phyloP scores from a whole-genome alignment of 2,113 vertebrate species.

The Chroicocephalus ridibundus region DNA sequence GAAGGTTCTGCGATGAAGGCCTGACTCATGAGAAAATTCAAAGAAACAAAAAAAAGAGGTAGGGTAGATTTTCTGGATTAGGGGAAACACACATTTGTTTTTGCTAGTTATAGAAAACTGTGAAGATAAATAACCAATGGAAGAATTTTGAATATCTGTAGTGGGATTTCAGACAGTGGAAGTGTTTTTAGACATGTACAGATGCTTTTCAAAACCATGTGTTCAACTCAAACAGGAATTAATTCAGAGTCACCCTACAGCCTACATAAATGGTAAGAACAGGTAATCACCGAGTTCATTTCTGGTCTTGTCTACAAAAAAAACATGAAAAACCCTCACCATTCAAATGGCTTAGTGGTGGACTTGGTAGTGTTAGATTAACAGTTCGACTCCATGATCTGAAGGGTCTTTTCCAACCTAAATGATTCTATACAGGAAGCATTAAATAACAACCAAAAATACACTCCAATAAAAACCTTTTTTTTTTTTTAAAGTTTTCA shows the following conservation, averaged over 20 bases:
- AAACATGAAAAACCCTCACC: background rate
- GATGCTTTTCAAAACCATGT: background rate
- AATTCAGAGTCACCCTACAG: background rate
- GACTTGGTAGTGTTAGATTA: background rate
- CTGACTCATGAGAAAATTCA: background rate
- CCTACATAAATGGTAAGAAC: background rate
- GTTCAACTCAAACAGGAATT: background rate
- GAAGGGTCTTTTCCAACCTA: background rate
- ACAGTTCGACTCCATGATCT: background rate
- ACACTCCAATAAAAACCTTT: background rate
- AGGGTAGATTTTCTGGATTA: background rate
- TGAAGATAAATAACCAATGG: background rate
- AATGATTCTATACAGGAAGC: background rate
- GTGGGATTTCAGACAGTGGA: background rate
- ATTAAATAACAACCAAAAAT: background rate
- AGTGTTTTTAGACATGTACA: rapidly evolving
- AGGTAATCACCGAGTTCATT: background rate
- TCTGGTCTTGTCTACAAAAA: background rate
- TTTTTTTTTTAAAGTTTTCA: background rate
- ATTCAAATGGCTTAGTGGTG: background rate
- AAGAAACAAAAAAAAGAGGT: background rate
- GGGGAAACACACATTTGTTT: background rate
- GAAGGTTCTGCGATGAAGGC: background rate
- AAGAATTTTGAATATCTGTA: background rate
- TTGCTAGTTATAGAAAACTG: rapidly evolving